These are phyloP conservation scores for Hydrocynus forskahlii DNA, from an alignment of 2,797 vertebrate species.

Conservation along the genomic window DNA sequence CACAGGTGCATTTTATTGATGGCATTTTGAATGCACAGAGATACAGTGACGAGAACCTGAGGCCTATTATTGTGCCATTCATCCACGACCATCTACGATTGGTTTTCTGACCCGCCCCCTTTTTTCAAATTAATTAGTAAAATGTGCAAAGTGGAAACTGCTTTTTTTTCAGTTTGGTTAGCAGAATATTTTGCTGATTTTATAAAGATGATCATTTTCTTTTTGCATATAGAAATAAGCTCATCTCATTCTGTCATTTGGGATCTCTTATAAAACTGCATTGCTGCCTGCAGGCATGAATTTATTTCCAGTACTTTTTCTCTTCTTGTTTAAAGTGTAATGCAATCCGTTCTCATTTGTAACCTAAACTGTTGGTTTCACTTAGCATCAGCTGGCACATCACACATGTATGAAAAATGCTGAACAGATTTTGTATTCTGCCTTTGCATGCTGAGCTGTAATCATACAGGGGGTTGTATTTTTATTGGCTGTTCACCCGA, in stretches of 20 bases:
- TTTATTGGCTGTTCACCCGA: not conserved
- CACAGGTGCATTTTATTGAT: no score
- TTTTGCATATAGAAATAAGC: not conserved
- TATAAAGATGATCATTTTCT: no score
- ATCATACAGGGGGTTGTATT: not conserved
- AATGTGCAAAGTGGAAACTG: not conserved
- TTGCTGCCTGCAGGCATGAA: not conserved
- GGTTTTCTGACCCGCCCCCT: no score
- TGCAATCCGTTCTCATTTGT: not conserved
- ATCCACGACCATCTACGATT: no score
- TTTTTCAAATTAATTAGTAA: not conserved
- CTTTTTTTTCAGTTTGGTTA: not conserved
- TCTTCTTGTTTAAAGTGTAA: not conserved
- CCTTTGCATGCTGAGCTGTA: conserved; percentile 37
- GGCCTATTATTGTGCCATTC: no score
- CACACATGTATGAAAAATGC: not conserved
- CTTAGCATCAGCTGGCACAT: not conserved
- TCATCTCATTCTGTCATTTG: not conserved
- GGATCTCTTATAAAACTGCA: not conserved
- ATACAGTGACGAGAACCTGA: no score
- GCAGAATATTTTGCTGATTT: not conserved
- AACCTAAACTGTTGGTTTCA: not conserved
- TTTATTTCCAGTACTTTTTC: not conserved
- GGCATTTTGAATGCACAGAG: no score
- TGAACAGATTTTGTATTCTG: conserved; percentile 2